phyloP scores from a whole-genome alignment of 2,113 vertebrate species.

The Pycnonotus jocosus region DNA sequence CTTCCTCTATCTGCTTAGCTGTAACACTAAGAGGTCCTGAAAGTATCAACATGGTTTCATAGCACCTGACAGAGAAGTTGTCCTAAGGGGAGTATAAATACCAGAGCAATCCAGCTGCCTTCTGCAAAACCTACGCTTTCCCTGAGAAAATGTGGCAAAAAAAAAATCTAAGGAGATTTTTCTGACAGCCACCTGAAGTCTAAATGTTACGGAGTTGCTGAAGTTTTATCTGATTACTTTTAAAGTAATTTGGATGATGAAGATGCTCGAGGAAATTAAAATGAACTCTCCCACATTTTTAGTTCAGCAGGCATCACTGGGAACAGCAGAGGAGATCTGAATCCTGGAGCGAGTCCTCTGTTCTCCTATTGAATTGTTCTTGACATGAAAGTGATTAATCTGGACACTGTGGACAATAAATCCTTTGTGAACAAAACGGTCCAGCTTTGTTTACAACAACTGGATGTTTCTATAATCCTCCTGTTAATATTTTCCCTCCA shows the following conservation, averaged over 20 bases:
- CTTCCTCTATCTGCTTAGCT: not conserved
- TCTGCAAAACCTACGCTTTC: not conserved
- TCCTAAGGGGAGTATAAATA: not conserved
- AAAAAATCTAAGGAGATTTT: not conserved
- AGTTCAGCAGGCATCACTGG: not conserved
- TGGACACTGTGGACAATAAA: conserved; percentile 60
- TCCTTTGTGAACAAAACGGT: conserved; percentile 45
- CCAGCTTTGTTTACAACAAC: conserved; percentile 53
- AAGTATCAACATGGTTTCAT: not conserved
- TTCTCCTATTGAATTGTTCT: conserved; percentile 25
- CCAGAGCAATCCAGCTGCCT: not conserved
- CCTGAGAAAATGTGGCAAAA: not conserved
- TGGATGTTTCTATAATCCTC: conserved; percentile 55
- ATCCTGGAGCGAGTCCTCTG: not conserved
- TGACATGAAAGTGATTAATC: conserved; percentile 56
- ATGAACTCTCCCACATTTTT: not conserved
- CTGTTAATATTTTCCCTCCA: conserved; percentile 23
- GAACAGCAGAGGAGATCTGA: not conserved
- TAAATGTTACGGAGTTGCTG: not conserved
- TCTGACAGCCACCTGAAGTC: not conserved
- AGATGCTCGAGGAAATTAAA: not conserved
- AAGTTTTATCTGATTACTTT: not conserved
- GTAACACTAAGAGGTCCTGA: not conserved
- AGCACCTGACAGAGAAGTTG: not conserved
- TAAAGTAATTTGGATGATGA: not conserved